Conservation (phyloP, 2,113 vertebrate species). For the Leucoraja erinaceus region DNA sequence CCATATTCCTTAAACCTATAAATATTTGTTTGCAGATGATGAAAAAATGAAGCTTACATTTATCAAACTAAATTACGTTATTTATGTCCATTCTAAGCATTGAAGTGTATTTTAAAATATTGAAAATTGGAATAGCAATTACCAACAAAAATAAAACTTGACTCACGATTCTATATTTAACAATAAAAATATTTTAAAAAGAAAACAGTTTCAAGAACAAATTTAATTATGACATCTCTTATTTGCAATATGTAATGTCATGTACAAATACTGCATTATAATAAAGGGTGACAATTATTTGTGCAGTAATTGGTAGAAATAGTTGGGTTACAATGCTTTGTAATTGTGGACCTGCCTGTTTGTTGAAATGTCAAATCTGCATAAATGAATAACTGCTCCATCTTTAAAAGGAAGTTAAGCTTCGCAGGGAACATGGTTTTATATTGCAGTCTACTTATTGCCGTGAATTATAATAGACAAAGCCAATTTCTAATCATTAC, state of each 20-base stretch:
- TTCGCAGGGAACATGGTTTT: background rate
- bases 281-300: background rate
- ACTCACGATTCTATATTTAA: background rate
- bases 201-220: background rate
- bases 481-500: conserved; percentile 1
- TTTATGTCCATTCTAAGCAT: background rate
- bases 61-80: background rate
- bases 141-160: background rate
- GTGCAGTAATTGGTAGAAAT: background rate
- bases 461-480: background rate
- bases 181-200: background rate
- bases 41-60: background rate
- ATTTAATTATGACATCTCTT: background rate
- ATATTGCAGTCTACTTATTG: background rate
- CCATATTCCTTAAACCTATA: background rate
- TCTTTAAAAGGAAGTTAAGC: background rate
- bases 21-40: too few relatives aligned
- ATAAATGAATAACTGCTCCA: background rate
- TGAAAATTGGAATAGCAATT: background rate
- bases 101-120: background rate
- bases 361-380: background rate
- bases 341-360: background rate
- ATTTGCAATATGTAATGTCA: background rate
- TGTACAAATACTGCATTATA: background rate
- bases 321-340: background rate